Evolutionary conservation across 2,888 invertebrate species (phyloP), one percentile per base, ranked within the genome.

Genomic region (Cheilosia soror): DNA sequence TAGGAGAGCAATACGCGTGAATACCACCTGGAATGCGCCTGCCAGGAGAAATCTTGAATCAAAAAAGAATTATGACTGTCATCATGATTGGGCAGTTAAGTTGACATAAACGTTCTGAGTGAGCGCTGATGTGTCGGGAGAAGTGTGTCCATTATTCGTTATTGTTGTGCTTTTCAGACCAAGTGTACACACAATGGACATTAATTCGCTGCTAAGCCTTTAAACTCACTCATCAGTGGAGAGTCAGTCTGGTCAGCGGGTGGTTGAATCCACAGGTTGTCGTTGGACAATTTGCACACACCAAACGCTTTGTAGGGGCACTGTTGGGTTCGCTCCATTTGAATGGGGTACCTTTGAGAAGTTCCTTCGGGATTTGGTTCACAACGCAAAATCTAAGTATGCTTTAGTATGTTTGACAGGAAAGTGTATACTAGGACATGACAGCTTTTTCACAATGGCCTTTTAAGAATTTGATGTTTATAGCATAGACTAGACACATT

Each of bases 11-110:
- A n/a, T 58, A 83, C 73, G 73, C 84, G 69, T 79, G 79, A 68
- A 84, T 77, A 75, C 68, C 69, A 79, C 75, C 79, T 84, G 79
- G 68, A 78, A 84, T 58, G 75, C 63, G 44, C 44, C 79, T 69
- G 83, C 79, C 79, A 73, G 53, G 60, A 47, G 51, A 66, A 60
- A 71, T 57, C 73, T 71, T n/a, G 60, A 40, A 57, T 65, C 53
- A 51, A 76, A 63, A 57, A 55, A 80, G 80, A 80, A 85, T 85
- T 85, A 85, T 85, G 75, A 85, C 76, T 85, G 62, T 80, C 85
- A 85, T 85, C 85, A 62, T 68, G 76, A 85, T 80, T 85, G 80
- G 71, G 53, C 63, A 60, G 65, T 76, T 76, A 80, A 85, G 85
- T 68, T 85, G 85, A 85, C 85, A 85, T 85, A 80, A 85, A 77